phyloP scores from a whole-genome alignment of 1,140 invertebrate species.

The Akabosia matsudoensis region DNA sequence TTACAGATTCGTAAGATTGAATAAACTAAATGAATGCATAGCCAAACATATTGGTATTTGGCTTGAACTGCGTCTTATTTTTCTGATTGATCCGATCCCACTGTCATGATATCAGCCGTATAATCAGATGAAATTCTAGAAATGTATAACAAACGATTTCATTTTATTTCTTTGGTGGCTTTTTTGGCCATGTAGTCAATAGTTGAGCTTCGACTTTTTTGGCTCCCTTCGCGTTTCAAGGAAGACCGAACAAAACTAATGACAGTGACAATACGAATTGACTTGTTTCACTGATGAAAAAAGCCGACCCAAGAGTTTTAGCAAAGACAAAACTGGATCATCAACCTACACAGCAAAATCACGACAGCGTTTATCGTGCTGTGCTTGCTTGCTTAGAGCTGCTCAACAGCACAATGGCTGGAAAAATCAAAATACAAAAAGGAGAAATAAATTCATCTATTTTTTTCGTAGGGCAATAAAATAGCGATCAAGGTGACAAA shows the following conservation, averaged over 20 bases:
- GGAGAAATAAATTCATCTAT: neutral
- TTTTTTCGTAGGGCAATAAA: neutral
- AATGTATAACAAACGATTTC: neutral
- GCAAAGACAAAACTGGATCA: neutral
- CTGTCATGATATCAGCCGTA: neutral
- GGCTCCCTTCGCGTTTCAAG: too few species aligned
- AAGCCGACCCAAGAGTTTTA: neutral
- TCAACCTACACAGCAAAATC: neutral
- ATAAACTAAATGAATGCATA: too few species aligned
- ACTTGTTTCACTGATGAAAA: neutral
- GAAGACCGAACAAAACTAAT: neutral
- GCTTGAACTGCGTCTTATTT: too few species aligned
- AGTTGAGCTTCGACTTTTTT: too few species aligned
- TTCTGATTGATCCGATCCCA: neutral
- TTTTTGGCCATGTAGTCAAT: too few species aligned
- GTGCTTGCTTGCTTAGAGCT: too few species aligned
- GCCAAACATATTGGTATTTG: too few species aligned
- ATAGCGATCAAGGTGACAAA: neutral
- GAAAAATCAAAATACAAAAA: neutral
- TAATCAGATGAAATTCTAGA: neutral
- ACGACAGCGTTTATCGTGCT: neutral
- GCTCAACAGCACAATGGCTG: neutral
- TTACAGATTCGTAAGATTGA: too few species aligned
- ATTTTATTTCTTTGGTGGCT: neutral
- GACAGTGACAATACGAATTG: neutral